Evolutionary conservation across 2,888 invertebrate species (phyloP).

Genomic region (Brachycybe producta): DNA sequence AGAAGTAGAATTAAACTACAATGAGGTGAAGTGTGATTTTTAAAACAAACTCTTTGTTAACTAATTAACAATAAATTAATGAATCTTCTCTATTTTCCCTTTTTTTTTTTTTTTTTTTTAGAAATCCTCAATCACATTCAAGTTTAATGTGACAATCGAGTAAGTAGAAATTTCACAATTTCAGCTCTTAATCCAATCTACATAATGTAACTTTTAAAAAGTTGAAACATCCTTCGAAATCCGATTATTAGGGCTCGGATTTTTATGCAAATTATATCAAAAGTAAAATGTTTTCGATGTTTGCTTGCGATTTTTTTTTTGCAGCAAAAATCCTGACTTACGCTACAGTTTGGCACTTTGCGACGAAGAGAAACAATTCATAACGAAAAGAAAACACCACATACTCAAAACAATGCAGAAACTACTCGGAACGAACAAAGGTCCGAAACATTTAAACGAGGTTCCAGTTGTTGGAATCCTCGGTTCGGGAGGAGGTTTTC

Average conservation of each 20-base stretch:
- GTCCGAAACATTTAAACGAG: constrained; percentile 29
- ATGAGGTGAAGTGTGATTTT: constrained; percentile 25
- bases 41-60: background rate
- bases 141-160: background rate
- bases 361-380: constrained; percentile 34
- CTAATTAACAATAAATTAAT: too few species aligned
- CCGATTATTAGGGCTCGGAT: too few species aligned
- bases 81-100: background rate
- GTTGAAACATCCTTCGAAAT: too few species aligned
- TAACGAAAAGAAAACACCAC: constrained; percentile 27
- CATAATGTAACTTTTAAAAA: too few species aligned
- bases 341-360: constrained; percentile 35
- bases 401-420: constrained; percentile 29
- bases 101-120: constrained; percentile 4
- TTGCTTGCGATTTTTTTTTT: too few species aligned
- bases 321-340: constrained; percentile 33
- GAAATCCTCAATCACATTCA: constrained; percentile 6
- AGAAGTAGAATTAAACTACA: constrained; percentile 27
- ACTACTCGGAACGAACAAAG: constrained; percentile 29
- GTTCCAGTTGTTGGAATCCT: constrained; percentile 35
- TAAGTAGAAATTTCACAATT: constrained; percentile 10
- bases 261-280: too few species aligned
- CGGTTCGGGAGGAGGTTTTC: constrained; percentile 39
- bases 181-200: too few species aligned
- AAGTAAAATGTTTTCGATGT: too few species aligned